phyloP scores from a whole-genome alignment of 1,140 invertebrate species.

The Zaprionus africanus region DNA sequence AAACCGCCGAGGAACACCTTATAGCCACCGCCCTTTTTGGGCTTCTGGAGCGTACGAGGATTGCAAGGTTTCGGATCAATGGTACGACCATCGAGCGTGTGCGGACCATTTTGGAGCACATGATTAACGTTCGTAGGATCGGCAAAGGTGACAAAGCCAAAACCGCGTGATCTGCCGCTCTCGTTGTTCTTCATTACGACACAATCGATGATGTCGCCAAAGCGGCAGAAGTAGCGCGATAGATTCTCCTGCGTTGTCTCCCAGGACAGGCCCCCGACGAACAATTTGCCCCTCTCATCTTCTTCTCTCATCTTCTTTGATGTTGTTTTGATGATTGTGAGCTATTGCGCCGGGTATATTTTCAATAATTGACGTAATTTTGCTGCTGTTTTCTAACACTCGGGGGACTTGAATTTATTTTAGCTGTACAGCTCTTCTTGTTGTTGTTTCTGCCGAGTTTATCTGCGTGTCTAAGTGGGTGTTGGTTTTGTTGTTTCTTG shows the following conservation, averaged over 20 bases:
- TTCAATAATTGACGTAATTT: constrained; percentile 83
- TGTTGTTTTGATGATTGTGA: constrained; percentile 83
- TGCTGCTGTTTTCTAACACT: constrained; percentile 74
- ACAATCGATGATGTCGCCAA: constrained; percentile 98
- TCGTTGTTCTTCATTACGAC: constrained; percentile 99
- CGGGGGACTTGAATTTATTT: constrained; percentile 57
- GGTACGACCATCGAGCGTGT: constrained; percentile 95
- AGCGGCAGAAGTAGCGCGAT: constrained; percentile 96
- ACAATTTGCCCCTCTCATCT: constrained; percentile 90
- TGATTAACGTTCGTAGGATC: constrained; percentile 95
- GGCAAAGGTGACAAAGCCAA: constrained; percentile 97
- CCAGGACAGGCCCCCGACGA: constrained; percentile 98
- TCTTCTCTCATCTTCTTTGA: constrained; percentile 85
- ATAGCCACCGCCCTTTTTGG: constrained; percentile 94
- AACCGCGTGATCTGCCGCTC: constrained; percentile 94
- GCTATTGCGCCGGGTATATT: constrained; percentile 78
- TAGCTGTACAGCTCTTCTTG: constrained; percentile 15
- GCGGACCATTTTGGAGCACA: constrained; percentile 95
- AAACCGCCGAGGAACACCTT: constrained; percentile 98
- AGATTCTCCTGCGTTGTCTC: constrained; percentile 97
- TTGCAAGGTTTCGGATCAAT: constrained; percentile 99
- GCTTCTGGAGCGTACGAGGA: constrained; percentile 95
- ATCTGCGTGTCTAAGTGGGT: constrained; percentile 10
- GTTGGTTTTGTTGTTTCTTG: constrained; percentile 29
- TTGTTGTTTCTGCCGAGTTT: constrained; percentile 14